Evolutionary conservation across 1,140 invertebrate genomes (phyloP), one percentile per base, ranked within the genome.

Genomic region (Spodoptera litura): DNA sequence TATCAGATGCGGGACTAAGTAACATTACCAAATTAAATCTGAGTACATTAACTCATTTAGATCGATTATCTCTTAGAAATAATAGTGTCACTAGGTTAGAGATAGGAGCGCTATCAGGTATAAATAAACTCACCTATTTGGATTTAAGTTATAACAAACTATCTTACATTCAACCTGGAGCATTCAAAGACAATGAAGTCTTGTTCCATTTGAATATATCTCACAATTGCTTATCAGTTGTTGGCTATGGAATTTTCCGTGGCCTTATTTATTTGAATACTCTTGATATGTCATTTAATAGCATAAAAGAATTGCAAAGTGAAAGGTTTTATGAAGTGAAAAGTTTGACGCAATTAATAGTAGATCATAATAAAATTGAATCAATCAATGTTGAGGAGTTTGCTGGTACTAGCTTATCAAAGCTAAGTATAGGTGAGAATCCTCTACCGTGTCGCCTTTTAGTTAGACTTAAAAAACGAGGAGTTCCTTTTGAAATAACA

Each of bases 71-170:
- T 27, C 61, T 90, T 12, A 85, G 70, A 13, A 64, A 86, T 13
- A 90, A 90, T 75, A 78, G 77, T 12, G 78, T 90, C 11, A 61
- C 51, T 13, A 75, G 76, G 13, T 70, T 90, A 53, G 71, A 86
- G 53, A 56, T 78, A 8, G 83, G 75, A 51, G 73, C 70, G 12
- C 86, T 89, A 75, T 51, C 71, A 31, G 80, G 82, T 52, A 66
- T 87, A 25, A 70, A 1, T 10, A n/a, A 49, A 11, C 59, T 90
- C 25, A 44, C 8, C 15, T 15, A 80, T n/a, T 31, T 90, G 68
- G 88, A 90, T 82, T 59, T 90, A 53, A 90, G 88, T 81, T 78
- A 52, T 35, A 88, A 88, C 64, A 81, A 72, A 72, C 81, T 88
- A 64, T 75, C 66, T 35, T 81, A 58, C 71, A 85, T 88, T 15